Conservation (phyloP, 1,140 invertebrate species). For the Nylanderia fulva region DNA sequence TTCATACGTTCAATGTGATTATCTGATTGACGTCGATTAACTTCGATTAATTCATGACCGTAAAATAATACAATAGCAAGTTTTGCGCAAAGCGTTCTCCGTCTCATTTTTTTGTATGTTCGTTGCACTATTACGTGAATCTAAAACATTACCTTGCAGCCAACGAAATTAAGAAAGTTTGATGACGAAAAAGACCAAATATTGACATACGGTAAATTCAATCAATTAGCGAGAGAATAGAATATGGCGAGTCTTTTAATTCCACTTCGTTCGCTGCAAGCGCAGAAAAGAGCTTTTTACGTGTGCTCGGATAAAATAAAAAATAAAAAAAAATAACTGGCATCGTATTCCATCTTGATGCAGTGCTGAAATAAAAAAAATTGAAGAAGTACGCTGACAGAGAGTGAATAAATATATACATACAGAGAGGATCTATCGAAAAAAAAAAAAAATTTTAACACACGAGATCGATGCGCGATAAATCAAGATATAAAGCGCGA, state of each 20-base stretch:
- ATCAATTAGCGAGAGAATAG: conserved; percentile 35
- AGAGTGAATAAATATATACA: not conserved
- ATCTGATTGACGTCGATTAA: not conserved
- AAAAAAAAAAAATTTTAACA: conserved; percentile 3
- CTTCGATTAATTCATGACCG: not conserved
- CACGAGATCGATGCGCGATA: conserved; percentile 53
- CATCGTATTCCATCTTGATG: conserved; percentile 2
- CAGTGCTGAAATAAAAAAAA: not conserved
- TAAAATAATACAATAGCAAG: conserved; percentile 4
- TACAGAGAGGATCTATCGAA: not conserved
- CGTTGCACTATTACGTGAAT: conserved; percentile 67
- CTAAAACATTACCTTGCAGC: conserved; percentile 54
- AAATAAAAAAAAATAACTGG: conserved; percentile 5
- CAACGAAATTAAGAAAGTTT: conserved; percentile 49
- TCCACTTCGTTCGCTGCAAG: conserved; percentile 57
- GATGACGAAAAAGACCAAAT: conserved; percentile 34
- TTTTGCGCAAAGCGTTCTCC: conserved; percentile 62
- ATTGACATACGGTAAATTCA: conserved; percentile 45
- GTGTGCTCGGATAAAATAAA: conserved; percentile 62
- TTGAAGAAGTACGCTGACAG: conserved; percentile 21
- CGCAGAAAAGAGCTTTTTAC: conserved; percentile 51
- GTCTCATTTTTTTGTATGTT: conserved; percentile 66
- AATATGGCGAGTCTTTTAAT: conserved; percentile 32
- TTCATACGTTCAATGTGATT: not conserved
- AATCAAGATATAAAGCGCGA: conserved; percentile 39